Percentiles rank a stretch among this genome's conserved stretches.
Conservation (phyloP, 2,888 invertebrate genomes). For the Amblyjoppa proteus region DNA sequence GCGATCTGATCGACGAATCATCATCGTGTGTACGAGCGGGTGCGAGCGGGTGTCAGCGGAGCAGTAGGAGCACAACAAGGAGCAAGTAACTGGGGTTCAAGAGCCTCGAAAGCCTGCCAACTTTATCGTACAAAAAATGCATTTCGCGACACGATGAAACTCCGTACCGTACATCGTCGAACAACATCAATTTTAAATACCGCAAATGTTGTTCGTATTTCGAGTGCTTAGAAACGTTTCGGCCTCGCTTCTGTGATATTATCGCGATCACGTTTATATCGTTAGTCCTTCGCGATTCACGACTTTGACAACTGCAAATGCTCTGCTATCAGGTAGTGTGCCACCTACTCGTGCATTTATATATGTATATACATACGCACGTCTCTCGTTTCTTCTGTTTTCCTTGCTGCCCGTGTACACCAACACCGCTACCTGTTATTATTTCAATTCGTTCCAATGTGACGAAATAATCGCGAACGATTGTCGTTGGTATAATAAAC, state of each 20-base stretch:
- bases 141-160: constrained; percentile 31
- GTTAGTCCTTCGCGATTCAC: not conserved
- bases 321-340: constrained; percentile 35
- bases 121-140: constrained; percentile 16
- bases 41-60: constrained; percentile 1
- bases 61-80: not conserved
- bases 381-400: constrained; percentile 26
- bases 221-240: not conserved
- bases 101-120: constrained; percentile 19
- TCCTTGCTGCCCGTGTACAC: constrained; percentile 7
- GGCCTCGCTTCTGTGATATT: not conserved
- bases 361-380: not conserved
- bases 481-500: not conserved
- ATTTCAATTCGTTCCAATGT: constrained; percentile 18
- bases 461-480: constrained; percentile 1
- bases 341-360: constrained; percentile 3
- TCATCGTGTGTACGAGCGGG: not conserved
- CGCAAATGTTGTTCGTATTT: not conserved
- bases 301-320: constrained; percentile 26
- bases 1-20: not conserved
- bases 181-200: constrained; percentile 13
- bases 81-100: not conserved
- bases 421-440: constrained; percentile 25
- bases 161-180: constrained; percentile 4
- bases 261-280: not conserved